These are phyloP conservation scores for Drosophila melanica DNA, from an alignment of 1,140 invertebrate genomes.

Conservation along the genomic window DNA sequence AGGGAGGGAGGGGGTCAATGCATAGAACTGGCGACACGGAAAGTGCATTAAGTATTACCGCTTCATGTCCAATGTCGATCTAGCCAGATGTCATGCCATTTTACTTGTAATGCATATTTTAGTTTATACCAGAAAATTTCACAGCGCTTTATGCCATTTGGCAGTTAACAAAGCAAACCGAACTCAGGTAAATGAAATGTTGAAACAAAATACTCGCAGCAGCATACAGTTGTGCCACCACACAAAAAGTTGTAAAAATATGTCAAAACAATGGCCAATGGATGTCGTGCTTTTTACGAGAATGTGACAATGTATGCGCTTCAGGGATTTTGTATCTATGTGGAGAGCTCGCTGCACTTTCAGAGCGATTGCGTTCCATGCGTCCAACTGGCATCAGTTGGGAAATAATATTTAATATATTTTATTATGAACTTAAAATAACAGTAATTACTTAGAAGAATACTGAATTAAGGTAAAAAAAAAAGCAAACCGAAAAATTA, in stretches of 20 bases:
- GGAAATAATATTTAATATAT: no score
- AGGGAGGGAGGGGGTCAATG: conserved; percentile 1
- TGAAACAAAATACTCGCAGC: conserved; percentile 21
- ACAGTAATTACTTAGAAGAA: no score
- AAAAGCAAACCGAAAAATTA: no score
- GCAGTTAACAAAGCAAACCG: conserved; percentile 15
- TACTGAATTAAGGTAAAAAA: no score
- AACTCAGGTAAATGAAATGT: conserved; percentile 36
- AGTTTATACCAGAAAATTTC: conserved; percentile 52
- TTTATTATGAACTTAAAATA: no score
- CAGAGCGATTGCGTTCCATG: not conserved
- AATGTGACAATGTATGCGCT: conserved; percentile 33
- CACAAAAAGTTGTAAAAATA: conserved; percentile 17
- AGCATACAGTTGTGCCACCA: not conserved
- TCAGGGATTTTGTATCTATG: conserved; percentile 5
- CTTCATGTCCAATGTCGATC: conserved; percentile 43
- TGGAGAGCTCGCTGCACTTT: conserved; percentile 14
- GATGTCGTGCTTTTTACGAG: conserved; percentile 27
- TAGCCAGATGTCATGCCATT: conserved; percentile 29
- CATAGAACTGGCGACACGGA: conserved; percentile 46
- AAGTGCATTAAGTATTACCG: conserved; percentile 64
- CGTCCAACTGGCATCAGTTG: no score
- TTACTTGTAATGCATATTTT: conserved; percentile 57
- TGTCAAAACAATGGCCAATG: conserved; percentile 41
- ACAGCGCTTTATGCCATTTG: conserved; percentile 40